Base-by-base conservation (phyloP, 2,797 vertebrate species). In the Pelodytes ibericus region DNA sequence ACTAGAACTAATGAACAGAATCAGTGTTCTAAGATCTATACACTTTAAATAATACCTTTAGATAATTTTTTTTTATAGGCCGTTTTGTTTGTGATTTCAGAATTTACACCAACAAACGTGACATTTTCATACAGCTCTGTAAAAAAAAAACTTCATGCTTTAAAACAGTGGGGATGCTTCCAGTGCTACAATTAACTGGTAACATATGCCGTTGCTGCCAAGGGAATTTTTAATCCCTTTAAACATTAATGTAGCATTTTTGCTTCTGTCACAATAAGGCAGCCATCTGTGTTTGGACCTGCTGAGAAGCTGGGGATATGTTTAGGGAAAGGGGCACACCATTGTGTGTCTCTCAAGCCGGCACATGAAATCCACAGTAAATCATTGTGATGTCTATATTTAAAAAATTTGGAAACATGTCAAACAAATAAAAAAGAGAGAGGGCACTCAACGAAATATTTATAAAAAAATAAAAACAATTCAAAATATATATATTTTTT, bases 181-280 rank as follows among this genome's bases (percentile, higher is more conserved):
- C 84, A 90, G 85, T 87, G 88, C 85, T 86, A 90, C 89, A 93
- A 94, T 93, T 92, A 93, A 90, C 88, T 86, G 85, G 84, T 89
- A 92, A 91, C 92, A 94, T 93, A 94, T 94, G 92, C 85, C 86
- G 86, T 82, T 86, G 85, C 85, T 90, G 88, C 91, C 86, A 89
- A 89, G 87, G 89, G 86, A 88, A 15, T 66, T 87, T 91, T 90
- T 88, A 90, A 91, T 91, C 88, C 88, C 84, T 84, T 87, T 89
- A 89, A 89, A 89, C 87, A 91, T 89, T 93, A 93, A 94, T 85
- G 89, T 87, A 88, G 86, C 84, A 84, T 92, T 90, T 91, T 86
- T 90, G 91, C 89, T 90, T 93, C 89, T 92, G 87, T 89, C 86
- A 87, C 90, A 93, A 89, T 91, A 89, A 90, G 87, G 87, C 86